Percentiles rank a stretch among this genome's conserved stretches.
These are phyloP conservation scores for Poicephalus gulielmi DNA, from an alignment of 2,113 vertebrate species.

Conservation along the genomic window DNA sequence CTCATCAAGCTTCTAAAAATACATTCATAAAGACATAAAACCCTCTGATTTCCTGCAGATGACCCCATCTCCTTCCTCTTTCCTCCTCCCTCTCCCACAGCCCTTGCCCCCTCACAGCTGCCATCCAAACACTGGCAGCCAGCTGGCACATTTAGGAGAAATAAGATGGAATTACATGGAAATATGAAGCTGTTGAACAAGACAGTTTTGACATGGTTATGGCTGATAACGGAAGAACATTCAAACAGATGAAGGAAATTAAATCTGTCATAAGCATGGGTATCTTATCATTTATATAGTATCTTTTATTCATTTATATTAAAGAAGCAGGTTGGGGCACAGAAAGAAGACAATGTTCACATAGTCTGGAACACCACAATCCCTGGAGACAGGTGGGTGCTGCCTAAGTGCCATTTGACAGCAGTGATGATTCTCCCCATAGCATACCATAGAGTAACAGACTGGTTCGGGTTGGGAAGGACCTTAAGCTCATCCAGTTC, in stretches of 20 bases:
- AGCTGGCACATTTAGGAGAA: neutral
- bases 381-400: neutral
- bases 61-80: neutral
- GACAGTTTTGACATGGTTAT: neutral
- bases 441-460: neutral
- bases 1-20: slow-evolving; percentile 35
- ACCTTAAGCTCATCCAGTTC: neutral
- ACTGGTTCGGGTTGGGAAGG: neutral
- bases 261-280: neutral
- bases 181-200: neutral
- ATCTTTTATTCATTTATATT: neutral
- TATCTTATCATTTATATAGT: neutral
- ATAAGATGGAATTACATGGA: neutral
- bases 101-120: neutral
- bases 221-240: neutral
- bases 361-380: neutral
- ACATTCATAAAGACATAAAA: slow-evolving; percentile 1
- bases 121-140: neutral
- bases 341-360: neutral
- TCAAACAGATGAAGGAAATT: neutral
- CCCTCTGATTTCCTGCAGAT: neutral
- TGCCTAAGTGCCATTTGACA: rapidly evolving
- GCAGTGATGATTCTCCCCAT: neutral
- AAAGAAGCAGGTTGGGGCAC: neutral
- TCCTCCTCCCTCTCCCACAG: neutral